Base-by-base conservation (phyloP, 1,140 invertebrate species). In the Zaprionus tsacasi region DNA sequence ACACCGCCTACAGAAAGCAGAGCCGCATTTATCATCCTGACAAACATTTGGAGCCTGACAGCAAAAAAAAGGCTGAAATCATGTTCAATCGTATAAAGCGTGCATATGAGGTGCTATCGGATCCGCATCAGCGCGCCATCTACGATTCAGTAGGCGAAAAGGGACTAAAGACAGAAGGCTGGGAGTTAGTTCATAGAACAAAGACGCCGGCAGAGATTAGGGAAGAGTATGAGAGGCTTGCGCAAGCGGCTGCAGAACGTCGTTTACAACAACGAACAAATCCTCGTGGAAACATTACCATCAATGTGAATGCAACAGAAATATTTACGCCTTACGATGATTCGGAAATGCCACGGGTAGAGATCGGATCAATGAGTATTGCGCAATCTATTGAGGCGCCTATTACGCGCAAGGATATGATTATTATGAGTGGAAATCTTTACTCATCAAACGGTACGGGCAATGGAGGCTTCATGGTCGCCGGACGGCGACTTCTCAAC, bases 21-120 rank as follows among this genome's bases (percentile, higher is more conserved):
- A 98, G 98, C 89, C 95, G 96, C 77, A 95, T 98, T 59, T 99
- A 98, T 89, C 98, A 99, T 93, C 98, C 98, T 7, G 98, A 99
- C 91, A 99, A 99, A 93, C 98, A 99, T 93, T 93, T 94, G 7
- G 95, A 98, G 86, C 95, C 96, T 13, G 94, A 94, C 1, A 94
- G 95, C 54, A 98, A 98, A 88, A 96, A 96, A 86, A 95, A 98
- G 93, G 98, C 98, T 3, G 98, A 99, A 93, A 93, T 96, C 58
- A 94, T 99, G 79, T 99, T 99, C 91, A 97, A 97, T 91, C 97
- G 97, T 92, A 96, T 96, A 0, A 99, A 98, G 91, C 96, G 95
- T 81, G 98, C 98, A 8, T 98, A 99, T 93, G 98, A 99, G 95
- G 96, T 98, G 4, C 82, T 95, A 3, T 94, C 93, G 3, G 93